Conservation (phyloP, 2,113 vertebrate species). For the Empidonax alnorum region DNA sequence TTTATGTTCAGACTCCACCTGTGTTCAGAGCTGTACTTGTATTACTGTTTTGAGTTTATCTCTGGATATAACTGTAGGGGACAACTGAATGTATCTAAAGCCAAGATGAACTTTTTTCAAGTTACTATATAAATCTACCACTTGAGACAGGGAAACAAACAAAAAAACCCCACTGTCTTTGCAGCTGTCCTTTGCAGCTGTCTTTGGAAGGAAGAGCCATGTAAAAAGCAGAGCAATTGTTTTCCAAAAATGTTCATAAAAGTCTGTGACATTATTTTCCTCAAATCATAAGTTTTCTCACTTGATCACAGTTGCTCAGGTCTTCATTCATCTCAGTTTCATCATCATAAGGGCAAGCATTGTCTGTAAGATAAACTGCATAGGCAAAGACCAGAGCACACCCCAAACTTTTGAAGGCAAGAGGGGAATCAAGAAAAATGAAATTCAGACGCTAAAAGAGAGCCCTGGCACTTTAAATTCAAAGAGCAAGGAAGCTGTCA, state of each 20-base stretch:
- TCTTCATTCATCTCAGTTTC: not conserved
- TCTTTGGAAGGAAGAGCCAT: not conserved
- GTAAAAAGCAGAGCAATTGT: not conserved
- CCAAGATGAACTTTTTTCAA: not conserved
- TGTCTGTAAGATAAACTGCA: not conserved
- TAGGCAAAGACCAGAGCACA: not conserved
- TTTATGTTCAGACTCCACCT: not conserved
- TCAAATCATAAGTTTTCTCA: slow-evolving; percentile 38
- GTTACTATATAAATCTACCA: not conserved
- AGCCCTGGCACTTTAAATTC: not conserved
- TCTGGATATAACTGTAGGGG: not conserved
- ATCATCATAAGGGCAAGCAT: not conserved
- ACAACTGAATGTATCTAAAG: not conserved
- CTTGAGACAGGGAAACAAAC: slow-evolving; percentile 16
- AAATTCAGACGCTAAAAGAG: not conserved
- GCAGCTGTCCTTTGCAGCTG: slow-evolving; percentile 42
- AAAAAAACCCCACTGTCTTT: not conserved
- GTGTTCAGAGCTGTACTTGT: not conserved
- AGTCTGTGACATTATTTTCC: slow-evolving; percentile 29
- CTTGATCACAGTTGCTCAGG: slow-evolving; percentile 6
- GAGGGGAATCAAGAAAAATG: not conserved
- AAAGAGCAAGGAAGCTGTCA: not conserved
- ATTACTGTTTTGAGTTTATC: not conserved
- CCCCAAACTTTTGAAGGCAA: not conserved
- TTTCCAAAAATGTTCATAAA: slow-evolving; percentile 11